Base-by-base conservation (phyloP, 2,888 invertebrate species). In the Cryptus viduatorius region DNA sequence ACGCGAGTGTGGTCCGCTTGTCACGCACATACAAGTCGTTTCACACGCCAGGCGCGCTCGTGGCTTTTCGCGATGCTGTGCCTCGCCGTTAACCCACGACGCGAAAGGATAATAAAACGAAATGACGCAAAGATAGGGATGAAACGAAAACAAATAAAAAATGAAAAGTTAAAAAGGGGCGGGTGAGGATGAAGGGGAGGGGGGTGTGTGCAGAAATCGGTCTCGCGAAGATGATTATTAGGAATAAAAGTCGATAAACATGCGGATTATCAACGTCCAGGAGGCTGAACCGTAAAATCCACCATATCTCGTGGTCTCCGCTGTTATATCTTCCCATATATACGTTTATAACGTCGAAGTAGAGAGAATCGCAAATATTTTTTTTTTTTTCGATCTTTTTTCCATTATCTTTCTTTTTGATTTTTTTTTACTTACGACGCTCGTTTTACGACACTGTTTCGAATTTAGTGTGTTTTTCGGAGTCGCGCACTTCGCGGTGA, bases 211-310 rank as follows among this genome's bases (percentile, higher is more conserved):
- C 24, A 73, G 16, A 68, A 61, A 53, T 80, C 59, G 50, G 81
- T 82, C 86, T 87, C 81, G 79, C 65, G 65, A 46, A 82, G 82
- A 86, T 88, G 87, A 88, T 88, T 87, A 90, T 88, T 86, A 87
- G 65, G 88, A 86, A 87, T 89, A 88, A 90, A 91, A 87, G 89
- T 88, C 90, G 89, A 91, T 91, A 92, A 91, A 91, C 89, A 89
- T 89, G 86, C 89, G 89, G 91, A 92, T 92, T 92, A 91, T 87
- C 82, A 86, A 83, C 86, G 80, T 83, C 79, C 86, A 77, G 8
- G 71, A 79, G 24, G 73, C 64, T 65, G 81, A 86, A 83, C 85
- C 87, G 87, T 89, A 89, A 90, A 89, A 86, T 83, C 75, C 80
- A 50, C 31, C 72, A 19, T 85, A 75, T 84, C 81, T 79, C 80